Evolutionary conservation across 2,888 invertebrate species (phyloP), one percentile per base, ranked within the genome.

Genomic region (Cosmia pyralina): DNA sequence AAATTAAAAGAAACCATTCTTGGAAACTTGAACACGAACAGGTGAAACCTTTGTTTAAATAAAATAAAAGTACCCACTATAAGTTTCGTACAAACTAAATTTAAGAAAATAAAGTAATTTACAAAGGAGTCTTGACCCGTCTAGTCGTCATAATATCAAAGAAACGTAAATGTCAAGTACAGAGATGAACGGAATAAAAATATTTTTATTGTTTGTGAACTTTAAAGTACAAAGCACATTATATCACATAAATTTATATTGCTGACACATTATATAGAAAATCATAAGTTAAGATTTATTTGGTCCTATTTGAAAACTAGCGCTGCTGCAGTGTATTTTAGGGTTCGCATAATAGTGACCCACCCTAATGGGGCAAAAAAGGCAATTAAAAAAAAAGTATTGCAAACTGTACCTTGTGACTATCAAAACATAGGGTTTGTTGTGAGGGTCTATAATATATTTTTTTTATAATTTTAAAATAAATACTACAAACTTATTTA

Each of bases 1-100:
- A 77, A 77, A 80, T 77, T 75, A 74, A 57, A 41, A 57, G 46
- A 53, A 77, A 34, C 73, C 15, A 17, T 8, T 19, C 57, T 66
- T 53, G 66, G 11, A 66, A 66, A 57, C 34, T 48, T 50, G 34
- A 11, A 48, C 19, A 34, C 22, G n/a, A n/a, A 10, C 22, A 57
- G 34, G 13, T 52, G n/a, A n/a, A 22, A 11, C 6, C 17, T 44
- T 62, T 48, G 46, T 57, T 52, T 57, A 55, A 62, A 73, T 57
- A 55, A 66, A 73, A 65, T 38, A 53, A 53, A 64, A 55, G 6
- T 28, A 34, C n/a, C n/a, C n/a, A n/a, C 34, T 22, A 2, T n/a
- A 46, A 17, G 13, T 28, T 72, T 57, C n/a, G 1, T 19, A 34
- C 4, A 19, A 55, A 62, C 44, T 17, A 17, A 17, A 41, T n/a